Evolutionary conservation across 2,113 vertebrate species (phyloP), one percentile per base, ranked within the genome.

Genomic region (Anseranas semipalmata): DNA sequence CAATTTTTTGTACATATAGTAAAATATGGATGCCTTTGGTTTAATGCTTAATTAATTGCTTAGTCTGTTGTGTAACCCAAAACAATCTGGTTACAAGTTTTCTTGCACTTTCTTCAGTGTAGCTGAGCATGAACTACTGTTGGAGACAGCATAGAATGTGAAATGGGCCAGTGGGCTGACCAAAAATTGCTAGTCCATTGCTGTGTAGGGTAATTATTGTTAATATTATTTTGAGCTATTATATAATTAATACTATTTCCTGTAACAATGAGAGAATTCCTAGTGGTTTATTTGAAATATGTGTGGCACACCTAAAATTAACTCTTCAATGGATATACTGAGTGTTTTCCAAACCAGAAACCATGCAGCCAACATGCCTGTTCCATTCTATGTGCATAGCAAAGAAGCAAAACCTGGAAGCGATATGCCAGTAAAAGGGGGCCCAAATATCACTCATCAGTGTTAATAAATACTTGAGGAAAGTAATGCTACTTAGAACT

Each of bases 161-260:
- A 74, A 87, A 52, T 43, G 32, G 75, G 60, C 46, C 30, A 48
- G 8, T 87, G 41, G 9, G n/a, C 62, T 90, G 32, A 79, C 58
- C 24, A 70, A 87, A 92, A 71, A 48, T 72, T 78, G 56, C 66
- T 62, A 8, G 30, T 59, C 8, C 10, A 18, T 7, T 93, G 37
- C 63, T 74, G 12, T 75, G 9, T 71, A 43, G 35, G 15, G 32
- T 71, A 66, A 74, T 63, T 62, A 66, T 21, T 80, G 48, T 33
- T 66, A 76, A 32, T 53, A 41, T 15, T 72, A 39, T 66, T 94
- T 94, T 88, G n/a, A 86, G n/a, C n/a, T 74, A 17, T 66, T 73
- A 15, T 33, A 20, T 62, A 68, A 73, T 59, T 62, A 78, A 35
- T 60, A 24, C 5, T 83, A 12, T 68, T 87, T 81, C 22, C n/a